Conservation (phyloP, 2,113 vertebrate species). For the Mesocricetus auratus region DNA sequence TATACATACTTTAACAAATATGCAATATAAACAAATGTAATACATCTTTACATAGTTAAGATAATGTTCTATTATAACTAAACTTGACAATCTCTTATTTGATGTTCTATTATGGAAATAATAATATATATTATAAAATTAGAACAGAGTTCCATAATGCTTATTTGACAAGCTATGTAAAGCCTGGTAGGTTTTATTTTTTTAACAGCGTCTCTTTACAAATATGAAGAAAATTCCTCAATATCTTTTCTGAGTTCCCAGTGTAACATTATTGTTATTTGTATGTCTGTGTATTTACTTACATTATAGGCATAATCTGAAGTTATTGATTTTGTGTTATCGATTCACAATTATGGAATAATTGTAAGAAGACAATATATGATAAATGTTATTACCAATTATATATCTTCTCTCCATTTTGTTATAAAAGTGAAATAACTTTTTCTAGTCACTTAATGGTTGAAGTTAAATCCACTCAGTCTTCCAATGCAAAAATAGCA, state of each 20-base stretch:
- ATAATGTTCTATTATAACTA: neutral
- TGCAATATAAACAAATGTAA: neutral
- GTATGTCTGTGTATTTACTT: neutral
- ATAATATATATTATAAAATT: neutral
- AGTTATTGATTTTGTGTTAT: neutral
- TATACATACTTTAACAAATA: neutral
- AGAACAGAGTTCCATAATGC: neutral
- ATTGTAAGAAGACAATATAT: neutral
- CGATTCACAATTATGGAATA: conserved; percentile 8
- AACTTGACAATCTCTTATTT: neutral
- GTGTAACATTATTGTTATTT: neutral
- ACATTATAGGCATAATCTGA: neutral
- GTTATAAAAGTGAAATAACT: conserved; percentile 3
- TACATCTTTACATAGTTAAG: neutral
- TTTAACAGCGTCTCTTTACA: too few relatives aligned
- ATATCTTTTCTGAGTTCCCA: neutral
- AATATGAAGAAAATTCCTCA: neutral
- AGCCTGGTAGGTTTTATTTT: too few relatives aligned
- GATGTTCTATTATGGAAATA: neutral
- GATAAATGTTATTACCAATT: neutral
- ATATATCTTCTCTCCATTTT: neutral
- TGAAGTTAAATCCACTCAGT: neutral
- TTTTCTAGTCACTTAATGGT: conserved; percentile 22
- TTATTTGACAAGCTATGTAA: conserved; percentile 80
- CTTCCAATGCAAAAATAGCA: neutral